Conservation (phyloP, 2,888 invertebrate genomes). For the Drosophila rubida region DNA sequence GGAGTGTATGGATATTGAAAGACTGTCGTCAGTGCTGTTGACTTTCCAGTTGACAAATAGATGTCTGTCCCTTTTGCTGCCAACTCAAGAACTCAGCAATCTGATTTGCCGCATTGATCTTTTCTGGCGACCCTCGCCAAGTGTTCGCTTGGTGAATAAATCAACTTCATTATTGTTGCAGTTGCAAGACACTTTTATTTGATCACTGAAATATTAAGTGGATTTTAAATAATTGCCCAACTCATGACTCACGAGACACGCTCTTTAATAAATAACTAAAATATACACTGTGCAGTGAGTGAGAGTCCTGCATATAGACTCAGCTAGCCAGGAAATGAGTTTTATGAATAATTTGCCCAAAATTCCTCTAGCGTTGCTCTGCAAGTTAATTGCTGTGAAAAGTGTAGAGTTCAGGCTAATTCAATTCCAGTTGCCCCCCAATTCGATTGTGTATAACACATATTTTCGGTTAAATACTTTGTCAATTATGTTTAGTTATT, state of each 20-base stretch:
- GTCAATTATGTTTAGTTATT: no score
- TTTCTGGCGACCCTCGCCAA: neutral
- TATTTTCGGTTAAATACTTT: no score
- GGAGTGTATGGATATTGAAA: neutral
- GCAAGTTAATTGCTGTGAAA: neutral
- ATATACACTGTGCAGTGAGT: neutral
- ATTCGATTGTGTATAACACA: neutral
- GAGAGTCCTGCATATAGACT: no score
- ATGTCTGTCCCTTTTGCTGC: neutral
- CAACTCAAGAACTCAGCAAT: neutral
- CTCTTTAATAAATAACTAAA: neutral
- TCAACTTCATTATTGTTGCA: no score
- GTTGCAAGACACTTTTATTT: neutral
- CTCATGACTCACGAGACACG: neutral
- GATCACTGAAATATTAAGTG: neutral
- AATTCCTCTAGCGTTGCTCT: neutral
- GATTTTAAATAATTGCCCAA: neutral
- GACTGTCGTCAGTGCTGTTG: neutral
- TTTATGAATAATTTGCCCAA: neutral
- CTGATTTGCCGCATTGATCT: neutral
- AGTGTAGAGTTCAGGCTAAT: neutral
- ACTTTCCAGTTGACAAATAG: neutral
- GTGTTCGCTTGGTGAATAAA: no score
- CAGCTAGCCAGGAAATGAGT: neutral
- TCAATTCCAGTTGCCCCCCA: neutral